phyloP scores from a whole-genome alignment of 2,797 vertebrate genomes.

The Macroramphosus scolopax region DNA sequence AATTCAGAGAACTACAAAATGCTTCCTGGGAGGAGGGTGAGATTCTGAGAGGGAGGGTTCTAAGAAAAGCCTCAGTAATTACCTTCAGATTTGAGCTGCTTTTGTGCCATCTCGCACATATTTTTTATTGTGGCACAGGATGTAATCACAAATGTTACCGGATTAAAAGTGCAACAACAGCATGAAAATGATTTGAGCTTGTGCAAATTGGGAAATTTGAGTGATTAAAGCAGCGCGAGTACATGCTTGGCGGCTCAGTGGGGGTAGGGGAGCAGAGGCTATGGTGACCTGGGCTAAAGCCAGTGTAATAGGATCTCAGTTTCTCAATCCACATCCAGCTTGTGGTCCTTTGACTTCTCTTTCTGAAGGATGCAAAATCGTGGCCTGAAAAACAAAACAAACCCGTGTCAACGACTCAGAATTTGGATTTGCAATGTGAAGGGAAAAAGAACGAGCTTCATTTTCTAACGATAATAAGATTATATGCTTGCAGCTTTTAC shows the following conservation, averaged over 20 bases:
- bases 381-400: constrained; percentile 71
- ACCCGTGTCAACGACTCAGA: neutral
- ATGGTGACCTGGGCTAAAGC: constrained; percentile 56
- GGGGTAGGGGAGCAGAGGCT: constrained; percentile 40
- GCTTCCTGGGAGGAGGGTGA: constrained; percentile 80
- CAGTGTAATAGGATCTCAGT: constrained; percentile 69
- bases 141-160: constrained; percentile 10
- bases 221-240: constrained; percentile 17
- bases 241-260: constrained; percentile 21
- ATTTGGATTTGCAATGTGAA: neutral
- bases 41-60: constrained; percentile 80
- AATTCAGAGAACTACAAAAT: constrained; percentile 79
- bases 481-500: neutral
- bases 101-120: constrained; percentile 38
- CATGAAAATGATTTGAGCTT: constrained; percentile 11
- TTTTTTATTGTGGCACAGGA: constrained; percentile 33
- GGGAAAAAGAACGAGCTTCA: neutral
- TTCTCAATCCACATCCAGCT: constrained; percentile 60
- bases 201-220: constrained; percentile 20
- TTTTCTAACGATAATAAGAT: neutral
- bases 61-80: constrained; percentile 84
- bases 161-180: constrained; percentile 34
- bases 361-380: constrained; percentile 81
- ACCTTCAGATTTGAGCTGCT: constrained; percentile 80
- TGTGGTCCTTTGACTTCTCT: constrained; percentile 40